phyloP scores from a whole-genome alignment of 2,888 invertebrate genomes.

The Hirtodrosophila alboralis region DNA sequence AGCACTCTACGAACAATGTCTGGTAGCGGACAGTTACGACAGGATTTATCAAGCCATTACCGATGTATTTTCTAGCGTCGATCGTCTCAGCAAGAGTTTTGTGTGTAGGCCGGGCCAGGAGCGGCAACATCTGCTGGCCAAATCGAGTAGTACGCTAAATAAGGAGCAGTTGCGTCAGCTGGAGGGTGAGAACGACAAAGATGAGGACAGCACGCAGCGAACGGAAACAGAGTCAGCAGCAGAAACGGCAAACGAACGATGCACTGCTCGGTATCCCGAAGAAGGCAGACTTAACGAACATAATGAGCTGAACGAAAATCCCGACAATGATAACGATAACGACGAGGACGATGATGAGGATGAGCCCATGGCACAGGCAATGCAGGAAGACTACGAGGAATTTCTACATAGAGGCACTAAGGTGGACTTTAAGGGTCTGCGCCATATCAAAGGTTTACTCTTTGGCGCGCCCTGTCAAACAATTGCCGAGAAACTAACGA shows the following conservation, averaged over 20 bases:
- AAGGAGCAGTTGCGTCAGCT: slow-evolving; percentile 90
- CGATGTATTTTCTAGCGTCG: slow-evolving; percentile 89
- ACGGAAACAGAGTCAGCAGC: slow-evolving; percentile 5
- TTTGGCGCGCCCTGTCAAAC: slow-evolving; percentile 67
- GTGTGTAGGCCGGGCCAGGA: slow-evolving; percentile 68
- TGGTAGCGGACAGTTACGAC: slow-evolving; percentile 88
- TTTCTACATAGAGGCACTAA: slow-evolving; percentile 67
- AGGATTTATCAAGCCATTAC: slow-evolving; percentile 90
- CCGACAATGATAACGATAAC: slow-evolving; percentile 8
- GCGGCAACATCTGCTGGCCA: slow-evolving; percentile 85
- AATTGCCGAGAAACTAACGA: slow-evolving; percentile 80
- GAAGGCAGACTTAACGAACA: slow-evolving; percentile 2
- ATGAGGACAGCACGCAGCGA: slow-evolving; percentile 88
- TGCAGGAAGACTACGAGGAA: slow-evolving; percentile 20
- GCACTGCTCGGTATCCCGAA: not conserved
- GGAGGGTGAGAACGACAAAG: slow-evolving; percentile 93
- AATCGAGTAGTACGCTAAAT: slow-evolving; percentile 86
- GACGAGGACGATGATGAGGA: slow-evolving; percentile 40
- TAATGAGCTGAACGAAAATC: not conserved
- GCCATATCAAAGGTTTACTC: slow-evolving; percentile 85
- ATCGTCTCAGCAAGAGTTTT: slow-evolving; percentile 90
- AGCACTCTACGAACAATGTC: slow-evolving; percentile 90
- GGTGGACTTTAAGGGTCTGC: slow-evolving; percentile 87
- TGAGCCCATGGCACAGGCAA: slow-evolving; percentile 58
- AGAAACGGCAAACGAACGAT: slow-evolving; percentile 2